Conservation (phyloP, 23 tunicate species). For the Aplidium turbinatum region DNA sequence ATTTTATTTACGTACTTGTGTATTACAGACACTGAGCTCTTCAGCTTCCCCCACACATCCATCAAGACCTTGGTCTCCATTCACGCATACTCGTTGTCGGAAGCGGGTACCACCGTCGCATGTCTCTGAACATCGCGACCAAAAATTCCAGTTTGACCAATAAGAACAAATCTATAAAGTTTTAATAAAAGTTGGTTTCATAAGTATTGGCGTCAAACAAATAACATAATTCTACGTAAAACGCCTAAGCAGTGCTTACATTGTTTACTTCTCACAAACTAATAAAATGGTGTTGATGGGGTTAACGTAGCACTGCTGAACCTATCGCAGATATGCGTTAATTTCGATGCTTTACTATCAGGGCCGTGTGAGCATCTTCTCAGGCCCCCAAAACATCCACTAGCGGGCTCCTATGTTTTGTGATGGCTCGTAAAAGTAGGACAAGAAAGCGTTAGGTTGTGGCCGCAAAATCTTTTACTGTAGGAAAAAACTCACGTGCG, state of each 20-base stretch:
- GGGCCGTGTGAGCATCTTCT: no score
- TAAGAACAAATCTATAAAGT: conserved; percentile 53
- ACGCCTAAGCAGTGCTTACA: no score
- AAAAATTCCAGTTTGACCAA: conserved; percentile 48
- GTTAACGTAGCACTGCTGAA: not conserved
- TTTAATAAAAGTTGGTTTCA: not conserved
- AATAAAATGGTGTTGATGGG: not conserved
- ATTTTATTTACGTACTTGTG: conserved; percentile 14
- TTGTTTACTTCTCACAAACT: no score
- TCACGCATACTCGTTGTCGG: conserved; percentile 40
- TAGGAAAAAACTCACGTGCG: no score
- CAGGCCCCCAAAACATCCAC: no score
- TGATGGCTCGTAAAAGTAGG: no score
- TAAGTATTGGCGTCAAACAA: not conserved
- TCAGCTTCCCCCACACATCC: conserved; percentile 55
- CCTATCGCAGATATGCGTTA: no score
- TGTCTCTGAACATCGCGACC: conserved; percentile 28
- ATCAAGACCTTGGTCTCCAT: conserved; percentile 35
- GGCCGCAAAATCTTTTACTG: no score
- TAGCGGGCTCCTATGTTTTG: no score
- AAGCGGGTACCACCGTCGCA: conserved; percentile 51
- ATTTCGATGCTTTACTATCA: no score
- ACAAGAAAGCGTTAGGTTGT: no score
- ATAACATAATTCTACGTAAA: no score
- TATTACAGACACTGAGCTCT: conserved; percentile 28